These are phyloP conservation scores for Parochlus steinenii DNA, from an alignment of 2,888 invertebrate species.

Conservation along the genomic window DNA sequence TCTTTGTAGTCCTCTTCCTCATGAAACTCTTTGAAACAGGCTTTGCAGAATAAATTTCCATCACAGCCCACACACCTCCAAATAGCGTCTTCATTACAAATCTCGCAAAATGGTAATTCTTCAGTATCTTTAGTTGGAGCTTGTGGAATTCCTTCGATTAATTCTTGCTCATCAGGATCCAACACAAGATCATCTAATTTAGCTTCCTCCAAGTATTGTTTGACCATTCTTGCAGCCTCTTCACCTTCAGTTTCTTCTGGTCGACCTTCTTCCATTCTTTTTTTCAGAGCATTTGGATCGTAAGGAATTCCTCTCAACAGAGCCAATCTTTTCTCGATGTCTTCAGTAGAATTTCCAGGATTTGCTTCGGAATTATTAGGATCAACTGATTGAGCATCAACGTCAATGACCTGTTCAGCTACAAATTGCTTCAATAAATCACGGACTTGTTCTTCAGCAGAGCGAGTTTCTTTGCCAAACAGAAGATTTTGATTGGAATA, in stretches of 20 bases:
- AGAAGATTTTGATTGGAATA: constrained; percentile 25
- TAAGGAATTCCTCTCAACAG: constrained; percentile 34
- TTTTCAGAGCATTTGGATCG: constrained; percentile 16
- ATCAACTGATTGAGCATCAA: constrained; percentile 33
- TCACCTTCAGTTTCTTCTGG: constrained; percentile 20
- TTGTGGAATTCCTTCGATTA: constrained; percentile 19
- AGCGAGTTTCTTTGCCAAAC: constrained; percentile 38
- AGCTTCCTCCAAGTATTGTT: constrained; percentile 33
- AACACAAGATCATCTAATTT: constrained; percentile 31
- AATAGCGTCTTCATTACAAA: constrained; percentile 68
- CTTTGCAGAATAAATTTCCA: constrained; percentile 61
- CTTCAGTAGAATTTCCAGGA: constrained; percentile 32
- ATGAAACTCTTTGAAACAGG: constrained; percentile 57
- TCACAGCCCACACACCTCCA: constrained; percentile 60
- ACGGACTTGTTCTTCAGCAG: constrained; percentile 52
- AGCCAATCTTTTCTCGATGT: constrained; percentile 37
- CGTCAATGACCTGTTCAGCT: constrained; percentile 38
- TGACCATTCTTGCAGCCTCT: constrained; percentile 27
- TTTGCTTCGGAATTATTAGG: constrained; percentile 31
- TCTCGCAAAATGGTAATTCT: constrained; percentile 67
- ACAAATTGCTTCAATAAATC: constrained; percentile 42
- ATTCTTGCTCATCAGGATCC: constrained; percentile 29
- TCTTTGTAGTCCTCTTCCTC: constrained; percentile 38
- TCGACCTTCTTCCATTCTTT: constrained; percentile 9
- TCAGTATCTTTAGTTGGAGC: constrained; percentile 23